A percentile compares a stretch with the other conserved stretches of the same genome.
Evolutionary conservation across 2,113 vertebrate species (phyloP).

Genomic region (Chaetodon auriga): DNA sequence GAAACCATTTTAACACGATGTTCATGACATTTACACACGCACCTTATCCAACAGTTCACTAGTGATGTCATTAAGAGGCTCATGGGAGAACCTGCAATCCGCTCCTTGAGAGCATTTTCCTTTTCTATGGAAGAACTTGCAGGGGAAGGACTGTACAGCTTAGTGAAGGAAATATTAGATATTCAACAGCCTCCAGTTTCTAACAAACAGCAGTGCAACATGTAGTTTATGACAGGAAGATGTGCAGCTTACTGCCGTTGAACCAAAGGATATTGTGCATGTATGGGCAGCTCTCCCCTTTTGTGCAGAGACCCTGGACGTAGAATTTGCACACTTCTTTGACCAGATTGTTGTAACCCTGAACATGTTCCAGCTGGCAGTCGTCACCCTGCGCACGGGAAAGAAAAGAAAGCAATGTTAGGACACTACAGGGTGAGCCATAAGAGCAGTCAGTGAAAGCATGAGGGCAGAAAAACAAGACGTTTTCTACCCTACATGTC

Average conservation of each 20-base stretch:
- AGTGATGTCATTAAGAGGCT: conserved; percentile 89
- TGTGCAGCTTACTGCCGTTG: too few species aligned
- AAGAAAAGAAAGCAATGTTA: not conserved
- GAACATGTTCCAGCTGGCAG: conserved; percentile 93
- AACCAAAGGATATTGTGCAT: conserved; percentile 97
- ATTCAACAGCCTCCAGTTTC: not conserved
- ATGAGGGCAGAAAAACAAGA: not conserved
- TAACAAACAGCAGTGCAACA: not conserved
- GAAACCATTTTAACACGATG: accelerated
- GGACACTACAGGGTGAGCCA: too few species aligned
- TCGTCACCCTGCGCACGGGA: conserved; percentile 85
- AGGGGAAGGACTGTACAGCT: conserved; percentile 92
- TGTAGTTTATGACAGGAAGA: not conserved
- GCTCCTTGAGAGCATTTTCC: conserved; percentile 89
- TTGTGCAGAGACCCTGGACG: conserved; percentile 90
- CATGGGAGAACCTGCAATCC: conserved; percentile 93
- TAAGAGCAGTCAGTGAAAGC: not conserved
- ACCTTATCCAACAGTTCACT: conserved; percentile 90
- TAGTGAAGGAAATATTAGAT: conserved; percentile 84
- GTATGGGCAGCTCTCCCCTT: conserved; percentile 92
- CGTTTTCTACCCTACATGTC: accelerated
- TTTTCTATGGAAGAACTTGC: conserved; percentile 93
- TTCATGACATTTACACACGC: conserved; percentile 33
- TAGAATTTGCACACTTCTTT: conserved; percentile 94
- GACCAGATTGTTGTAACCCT: conserved; percentile 87